Base-by-base conservation (phyloP, 2,797 vertebrate genomes). In the Morus bassanus region DNA sequence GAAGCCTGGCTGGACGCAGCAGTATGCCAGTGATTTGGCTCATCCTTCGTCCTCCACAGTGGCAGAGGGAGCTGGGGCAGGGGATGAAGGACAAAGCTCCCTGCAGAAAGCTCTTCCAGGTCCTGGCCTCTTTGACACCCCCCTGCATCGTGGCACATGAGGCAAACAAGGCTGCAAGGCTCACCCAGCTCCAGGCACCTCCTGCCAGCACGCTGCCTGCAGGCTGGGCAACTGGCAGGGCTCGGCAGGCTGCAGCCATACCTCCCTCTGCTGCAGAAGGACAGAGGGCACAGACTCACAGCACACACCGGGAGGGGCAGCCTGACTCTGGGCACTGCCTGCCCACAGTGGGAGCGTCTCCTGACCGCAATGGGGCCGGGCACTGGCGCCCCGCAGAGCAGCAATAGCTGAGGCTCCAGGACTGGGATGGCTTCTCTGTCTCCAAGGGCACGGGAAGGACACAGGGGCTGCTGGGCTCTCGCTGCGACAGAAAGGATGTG, bases 381-480 rank as follows among this genome's bases (percentile, higher is more conserved):
- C 39, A 35, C 43, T 1, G 1, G 56, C 4, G 59, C 37, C 43
- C 60, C 61, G 69, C 1, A 4, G 28, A 80, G 59, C 60, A 45
- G 41, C 63, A 59, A 35, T 2, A 72, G 77, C n/a, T 25, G 30
- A 35, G 27, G 35, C 39, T 69, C 53, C 13, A 7, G 61, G 60
- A 73, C 18, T 0, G 8, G 37, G 28, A 7, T 1, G 3, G 60
- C 92, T 90, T 11, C 73, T 51, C 11, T 0, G 0, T 33, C 82
- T 86, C 74, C 95, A 96, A 94, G 96, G 96, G 69, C 92, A 93
- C 2, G 0, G 54, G 31, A 94, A 96, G 95, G 95, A 78, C 91
- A 72, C 53, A 3, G 46, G 46, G 41, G 28, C 69, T 84, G 76
- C 31, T 0, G 2, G 19, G 83, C 45, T 39, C 64, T 67, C 2